phyloP scores from a whole-genome alignment of 2,888 invertebrate species.

The Xestia xanthographa region DNA sequence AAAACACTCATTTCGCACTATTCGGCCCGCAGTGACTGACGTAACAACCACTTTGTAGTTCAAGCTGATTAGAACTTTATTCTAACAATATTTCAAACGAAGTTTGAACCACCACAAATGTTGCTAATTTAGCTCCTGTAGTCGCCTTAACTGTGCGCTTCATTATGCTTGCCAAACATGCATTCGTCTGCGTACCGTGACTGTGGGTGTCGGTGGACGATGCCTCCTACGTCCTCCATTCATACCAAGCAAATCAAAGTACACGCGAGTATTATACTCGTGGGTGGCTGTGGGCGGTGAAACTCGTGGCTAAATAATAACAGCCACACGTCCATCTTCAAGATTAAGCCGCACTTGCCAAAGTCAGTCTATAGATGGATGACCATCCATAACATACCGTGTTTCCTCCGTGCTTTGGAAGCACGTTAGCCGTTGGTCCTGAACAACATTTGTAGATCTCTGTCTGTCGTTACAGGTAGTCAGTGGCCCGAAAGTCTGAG shows the following conservation, averaged over 20 bases:
- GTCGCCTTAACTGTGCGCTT: background rate
- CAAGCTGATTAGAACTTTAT: too few relatives aligned
- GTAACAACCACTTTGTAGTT: too few relatives aligned
- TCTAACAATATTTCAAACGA: too few relatives aligned
- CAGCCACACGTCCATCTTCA: background rate
- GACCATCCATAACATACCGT: background rate
- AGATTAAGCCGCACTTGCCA: background rate
- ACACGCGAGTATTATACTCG: background rate
- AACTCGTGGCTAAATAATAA: background rate
- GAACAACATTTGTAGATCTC: background rate
- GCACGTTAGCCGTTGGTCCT: background rate
- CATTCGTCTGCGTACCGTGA: background rate
- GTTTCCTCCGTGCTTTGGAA: background rate
- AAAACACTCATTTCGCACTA: too few relatives aligned
- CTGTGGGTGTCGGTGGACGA: background rate
- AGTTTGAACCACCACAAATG: too few relatives aligned
- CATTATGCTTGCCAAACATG: background rate
- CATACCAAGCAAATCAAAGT: background rate
- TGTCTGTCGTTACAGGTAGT: background rate
- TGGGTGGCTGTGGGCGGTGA: background rate
- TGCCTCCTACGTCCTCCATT: background rate
- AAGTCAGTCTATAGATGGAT: background rate
- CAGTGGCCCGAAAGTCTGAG: background rate
- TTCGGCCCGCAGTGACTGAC: too few relatives aligned
- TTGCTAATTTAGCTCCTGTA: too few relatives aligned